Base-by-base conservation (phyloP, 2,888 invertebrate species). In the Leucophenga maculata region DNA sequence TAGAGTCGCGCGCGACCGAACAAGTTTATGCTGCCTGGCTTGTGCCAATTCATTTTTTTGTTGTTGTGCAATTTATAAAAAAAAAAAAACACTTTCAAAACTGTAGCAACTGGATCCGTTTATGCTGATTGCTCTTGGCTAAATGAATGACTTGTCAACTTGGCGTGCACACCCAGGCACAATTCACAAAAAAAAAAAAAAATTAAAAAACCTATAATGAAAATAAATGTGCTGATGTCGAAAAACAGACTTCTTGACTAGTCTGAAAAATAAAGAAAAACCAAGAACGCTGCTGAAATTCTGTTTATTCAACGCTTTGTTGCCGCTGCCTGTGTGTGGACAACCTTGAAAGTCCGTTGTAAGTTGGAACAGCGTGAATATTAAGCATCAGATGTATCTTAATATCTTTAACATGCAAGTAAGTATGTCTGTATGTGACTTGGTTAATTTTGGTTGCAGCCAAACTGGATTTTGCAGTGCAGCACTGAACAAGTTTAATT, bases 331-430 rank as follows among this genome's bases (percentile, higher is more conserved):
- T 69, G 69, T 60, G 59, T 60, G 57, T 74, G 65, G 65, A 68
- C 82, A 84, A 80, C 80, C 80, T 80, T 80, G 80, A 84, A 84
- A 82, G 80, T 80, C n/a, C 26, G 54, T 55, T 68, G 80, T 70
- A 75, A 76, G 52, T 60, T 68, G 68, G 62, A 68, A 68, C 62
- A 13, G 67, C 18, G 22, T 20, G 11, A 31, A 32, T n/a, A 26
- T 59, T 59, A 32, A 32, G 20, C 4, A 48, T 64, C 1, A 14
- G 18, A 20, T 64, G 39, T 39, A 39, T 46, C 11, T 4, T 64
- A 9, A 8, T 50, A 16, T 50, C 50, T 50, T 50, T 50, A 3
- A 46, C 1, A 46, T 46, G 46, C n/a, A 46, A 14, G 46, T 50
- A 16, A 11, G 50, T 50, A 16, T 50, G 14, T 50, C 1, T 50